These are phyloP conservation scores for Gnathonemus echidnorhynchus DNA, from an alignment of 2,113 vertebrate genomes.

Conservation along the genomic window DNA sequence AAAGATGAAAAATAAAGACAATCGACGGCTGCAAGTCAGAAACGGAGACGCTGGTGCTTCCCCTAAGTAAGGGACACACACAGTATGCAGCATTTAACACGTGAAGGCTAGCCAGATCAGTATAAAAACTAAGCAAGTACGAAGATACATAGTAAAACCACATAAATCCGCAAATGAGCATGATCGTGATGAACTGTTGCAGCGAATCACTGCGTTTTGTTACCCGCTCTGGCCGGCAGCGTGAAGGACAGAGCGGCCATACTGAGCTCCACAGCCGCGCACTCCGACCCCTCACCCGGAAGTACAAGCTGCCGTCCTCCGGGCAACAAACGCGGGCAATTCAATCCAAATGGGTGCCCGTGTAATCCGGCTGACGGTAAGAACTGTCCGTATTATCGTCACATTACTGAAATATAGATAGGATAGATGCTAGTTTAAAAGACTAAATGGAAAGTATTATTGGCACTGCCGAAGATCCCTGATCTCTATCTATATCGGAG, in stretches of 20 bases:
- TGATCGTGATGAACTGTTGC: neutral
- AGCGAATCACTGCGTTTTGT: neutral
- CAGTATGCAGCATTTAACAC: neutral
- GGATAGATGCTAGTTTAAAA: neutral
- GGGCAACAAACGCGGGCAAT: neutral
- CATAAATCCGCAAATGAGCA: neutral
- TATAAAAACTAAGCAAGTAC: neutral
- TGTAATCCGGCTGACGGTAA: neutral
- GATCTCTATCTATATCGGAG: neutral
- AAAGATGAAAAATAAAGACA: neutral
- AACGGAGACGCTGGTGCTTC: neutral
- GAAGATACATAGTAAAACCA: neutral
- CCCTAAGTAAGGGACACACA: neutral
- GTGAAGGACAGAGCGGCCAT: conserved; percentile 60
- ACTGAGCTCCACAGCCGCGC: conserved; percentile 20
- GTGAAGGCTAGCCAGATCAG: neutral
- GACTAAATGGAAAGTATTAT: neutral
- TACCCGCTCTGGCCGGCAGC: conserved; percentile 46
- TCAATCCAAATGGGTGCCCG: neutral
- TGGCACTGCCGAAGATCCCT: neutral
- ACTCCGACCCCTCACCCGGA: conserved; percentile 3
- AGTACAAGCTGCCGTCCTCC: neutral
- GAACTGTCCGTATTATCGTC: neutral
- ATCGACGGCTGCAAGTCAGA: neutral
- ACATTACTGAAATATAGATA: neutral